Base-by-base conservation (phyloP, 2,797 vertebrate genomes). In the Enteromius treurensis region DNA sequence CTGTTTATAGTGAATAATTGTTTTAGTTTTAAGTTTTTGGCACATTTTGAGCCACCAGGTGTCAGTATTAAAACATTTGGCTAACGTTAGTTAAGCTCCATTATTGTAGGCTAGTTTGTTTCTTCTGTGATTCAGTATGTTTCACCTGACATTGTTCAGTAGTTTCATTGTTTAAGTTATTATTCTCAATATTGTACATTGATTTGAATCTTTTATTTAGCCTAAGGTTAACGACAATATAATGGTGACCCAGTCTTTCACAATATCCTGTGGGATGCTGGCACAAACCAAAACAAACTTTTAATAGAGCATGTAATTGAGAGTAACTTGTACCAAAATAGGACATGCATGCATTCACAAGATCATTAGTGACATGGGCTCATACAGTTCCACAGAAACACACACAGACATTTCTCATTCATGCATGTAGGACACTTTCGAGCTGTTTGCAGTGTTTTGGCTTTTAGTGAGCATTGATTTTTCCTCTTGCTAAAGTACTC, bases 391-490 rank as follows among this genome's bases (percentile, higher is more conserved):
- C 45, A 42, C 79, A 83, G 76, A 77, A 58, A 32, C 75, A 49
- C 51, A n/a, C 45, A 53, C 45, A 85, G 34, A 78, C 47, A 67
- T 51, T 60, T 47, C 13, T 77, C 70, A 69, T 37, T 62, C 26
- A 75, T 68, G 70, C 15, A 65, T 82, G 34, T 86, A 64, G 68
- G 47, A 76, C 71, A 67, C 13, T 32, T 82, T 82, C 40, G 58
- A 76, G 69, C 81, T 68, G 47, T 80, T 37, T 15, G 19, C 11
- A 45, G 49, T 58, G 84, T 82, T 84, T 76, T 65, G 79, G 80
- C 73, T 86, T 85, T 83, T 77, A 82, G 65, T 26, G n/a, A 82
- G n/a, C 51, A 82, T 86, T 76, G 79, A 86, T 86, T 86, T 81
- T 32, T 75, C 7, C 65, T 76, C 53, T 73, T 37, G 19, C 67